Evolutionary conservation across 2,113 vertebrate genomes (phyloP), one percentile per base, ranked within the genome.

Genomic region (Condylura cristata): DNA sequence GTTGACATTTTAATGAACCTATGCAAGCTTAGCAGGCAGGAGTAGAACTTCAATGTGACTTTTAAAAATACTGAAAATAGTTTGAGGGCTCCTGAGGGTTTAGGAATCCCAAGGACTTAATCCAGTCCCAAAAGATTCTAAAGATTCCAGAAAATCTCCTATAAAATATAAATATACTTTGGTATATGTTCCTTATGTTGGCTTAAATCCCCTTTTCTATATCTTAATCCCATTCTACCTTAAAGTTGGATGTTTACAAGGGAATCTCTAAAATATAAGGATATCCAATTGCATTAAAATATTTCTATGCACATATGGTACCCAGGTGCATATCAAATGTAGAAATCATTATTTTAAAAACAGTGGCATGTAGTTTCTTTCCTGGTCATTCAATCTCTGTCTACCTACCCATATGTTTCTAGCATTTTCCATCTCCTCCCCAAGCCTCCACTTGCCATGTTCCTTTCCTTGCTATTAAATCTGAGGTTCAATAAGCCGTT

Each of bases 211-310:
- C 75, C 56, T 91, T 93, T 80, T 91, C 18, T 3, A 80, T 91
- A 68, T 91, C 89, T 95, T 97, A 96, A 96, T 95, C 83, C 72
- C 61, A 72, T 86, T 95, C 81, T 95, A 83, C 76, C 92, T 94
- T 93, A 96, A 65, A 83, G 70, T 93, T 93, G 93, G 89, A 89
- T 96, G 83, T 91, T 93, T 97, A 94, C 93, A 91, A 68, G 44
- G 56, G 70, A 96, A 72, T 96, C 83, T 91, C 86, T 96, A 91
- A 94, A 94, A 93, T 75, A 91, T 92, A 94, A 96, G 93, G 58
- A 48, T 86, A 94, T 95, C 86, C 58, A 94, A 93, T 96, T 96
- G 96, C 97, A 97, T 97, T 97, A 97, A 96, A 97, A 93, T 94
- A 79, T 87, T 96, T 97, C 96, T 97, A 95, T 13, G 60, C 89